A percentile compares a stretch with the other conserved stretches of the same genome.
Evolutionary conservation across 2,113 vertebrate species (phyloP).

Genomic region (Corythoichthys intestinalis): DNA sequence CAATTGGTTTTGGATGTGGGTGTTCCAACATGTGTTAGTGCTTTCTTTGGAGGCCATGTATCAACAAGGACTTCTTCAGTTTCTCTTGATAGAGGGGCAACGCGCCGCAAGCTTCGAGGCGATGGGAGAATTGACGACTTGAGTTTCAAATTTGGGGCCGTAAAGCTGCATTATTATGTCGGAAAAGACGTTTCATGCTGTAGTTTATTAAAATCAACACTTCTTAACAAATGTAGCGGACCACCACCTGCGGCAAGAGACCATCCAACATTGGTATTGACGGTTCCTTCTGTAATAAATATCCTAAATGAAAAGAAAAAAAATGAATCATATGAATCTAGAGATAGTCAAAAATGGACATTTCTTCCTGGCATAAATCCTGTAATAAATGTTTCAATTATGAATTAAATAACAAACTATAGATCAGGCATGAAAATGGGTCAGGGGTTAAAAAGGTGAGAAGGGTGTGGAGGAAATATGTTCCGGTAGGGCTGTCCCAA

Average conservation of each 20-base stretch:
- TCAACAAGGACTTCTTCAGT: slow-evolving; percentile 29
- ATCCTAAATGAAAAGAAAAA: too few relatives aligned
- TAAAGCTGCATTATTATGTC: neutral
- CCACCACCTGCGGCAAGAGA: neutral
- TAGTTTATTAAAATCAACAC: neutral
- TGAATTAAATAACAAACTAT: too few relatives aligned
- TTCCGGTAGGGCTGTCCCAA: too few relatives aligned
- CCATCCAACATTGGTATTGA: neutral
- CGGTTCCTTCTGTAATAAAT: too few relatives aligned
- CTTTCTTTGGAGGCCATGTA: slow-evolving; percentile 24
- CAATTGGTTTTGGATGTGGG: slow-evolving; percentile 33
- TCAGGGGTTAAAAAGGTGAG: too few relatives aligned
- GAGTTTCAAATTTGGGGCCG: slow-evolving; percentile 8
- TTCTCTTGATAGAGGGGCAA: slow-evolving; percentile 36
- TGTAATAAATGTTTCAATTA: too few relatives aligned
- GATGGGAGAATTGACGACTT: slow-evolving; percentile 5
- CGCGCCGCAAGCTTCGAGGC: slow-evolving; percentile 11
- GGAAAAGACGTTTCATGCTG: neutral
- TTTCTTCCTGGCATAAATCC: too few relatives aligned
- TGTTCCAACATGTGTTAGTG: slow-evolving; percentile 46
- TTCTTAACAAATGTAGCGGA: neutral
- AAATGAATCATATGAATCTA: too few relatives aligned
- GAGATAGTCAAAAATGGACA: too few relatives aligned
- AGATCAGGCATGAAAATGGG: too few relatives aligned
- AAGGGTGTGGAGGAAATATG: too few relatives aligned